Evolutionary conservation across 2,797 vertebrate species (phyloP).

Genomic region (Cirrhinus mrigala): DNA sequence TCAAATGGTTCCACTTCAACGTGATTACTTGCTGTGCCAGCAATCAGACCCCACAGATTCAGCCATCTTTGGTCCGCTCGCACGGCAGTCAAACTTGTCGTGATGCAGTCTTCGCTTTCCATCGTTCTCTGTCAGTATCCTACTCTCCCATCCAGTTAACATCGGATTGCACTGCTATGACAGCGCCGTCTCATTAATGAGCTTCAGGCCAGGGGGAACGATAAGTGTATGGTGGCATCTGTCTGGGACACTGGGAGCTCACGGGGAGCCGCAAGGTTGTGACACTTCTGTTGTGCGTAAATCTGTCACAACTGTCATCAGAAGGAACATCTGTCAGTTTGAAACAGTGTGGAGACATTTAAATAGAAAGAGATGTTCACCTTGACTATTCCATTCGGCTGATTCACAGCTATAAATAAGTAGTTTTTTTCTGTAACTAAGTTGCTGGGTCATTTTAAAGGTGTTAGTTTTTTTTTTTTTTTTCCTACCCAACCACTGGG

Average conservation of each 20-base stretch:
- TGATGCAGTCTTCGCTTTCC: constrained; percentile 17
- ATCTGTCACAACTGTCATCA: constrained; percentile 39
- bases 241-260: constrained; percentile 31
- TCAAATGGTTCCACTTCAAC: constrained; percentile 19
- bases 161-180: constrained; percentile 1
- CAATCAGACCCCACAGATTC: constrained; percentile 50
- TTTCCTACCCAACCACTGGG: no score
- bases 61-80: constrained; percentile 3
- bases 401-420: not conserved
- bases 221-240: constrained; percentile 37
- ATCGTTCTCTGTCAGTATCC: constrained; percentile 22
- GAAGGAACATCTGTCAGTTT: constrained; percentile 32
- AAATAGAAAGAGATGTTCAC: not conserved
- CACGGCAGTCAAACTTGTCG: not conserved
- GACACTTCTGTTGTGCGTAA: constrained; percentile 2
- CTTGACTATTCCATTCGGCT: not conserved
- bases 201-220: constrained; percentile 21
- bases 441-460: no score
- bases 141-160: constrained; percentile 11
- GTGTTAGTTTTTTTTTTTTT: no score
- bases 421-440: no score
- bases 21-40: constrained; percentile 39
- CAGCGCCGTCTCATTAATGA: constrained; percentile 47
- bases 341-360: not conserved
- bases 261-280: constrained; percentile 28